These are phyloP conservation scores for Trichosurus vulpecula DNA, from an alignment of 2,797 vertebrate species.

Conservation along the genomic window DNA sequence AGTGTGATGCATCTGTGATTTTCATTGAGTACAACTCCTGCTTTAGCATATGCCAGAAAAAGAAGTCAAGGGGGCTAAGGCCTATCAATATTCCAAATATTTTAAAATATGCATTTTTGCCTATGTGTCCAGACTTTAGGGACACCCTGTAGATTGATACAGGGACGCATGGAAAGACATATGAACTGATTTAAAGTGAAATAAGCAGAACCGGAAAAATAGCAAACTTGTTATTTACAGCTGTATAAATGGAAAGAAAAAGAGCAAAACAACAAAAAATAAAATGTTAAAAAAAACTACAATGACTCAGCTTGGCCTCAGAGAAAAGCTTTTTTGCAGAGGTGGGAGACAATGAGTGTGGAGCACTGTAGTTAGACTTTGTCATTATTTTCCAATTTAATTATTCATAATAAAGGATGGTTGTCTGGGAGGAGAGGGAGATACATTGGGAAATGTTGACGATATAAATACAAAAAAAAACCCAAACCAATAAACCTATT, in stretches of 20 bases:
- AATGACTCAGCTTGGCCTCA: not conserved
- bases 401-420: not conserved
- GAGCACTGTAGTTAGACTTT: not conserved
- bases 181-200: not conserved
- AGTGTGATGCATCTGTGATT: too few species aligned
- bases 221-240: not conserved
- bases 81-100: too few species aligned
- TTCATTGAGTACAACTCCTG: too few species aligned
- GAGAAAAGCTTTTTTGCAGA: not conserved
- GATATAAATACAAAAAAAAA: not conserved
- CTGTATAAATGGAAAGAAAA: not conserved
- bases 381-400: not conserved
- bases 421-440: not conserved
- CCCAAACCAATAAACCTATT: not conserved
- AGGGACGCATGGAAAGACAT: not conserved
- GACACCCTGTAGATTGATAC: not conserved
- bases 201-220: not conserved
- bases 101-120: too few species aligned
- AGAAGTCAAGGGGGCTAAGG: too few species aligned
- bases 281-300: not conserved
- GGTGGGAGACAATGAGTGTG: not conserved
- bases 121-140: too few species aligned
- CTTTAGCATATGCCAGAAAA: too few species aligned
- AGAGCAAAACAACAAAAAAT: not conserved
- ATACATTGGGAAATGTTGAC: not conserved